Evolutionary conservation across 1,140 invertebrate species (phyloP), one percentile per base, ranked within the genome.

Genomic region (Drosophila kepulauana): DNA sequence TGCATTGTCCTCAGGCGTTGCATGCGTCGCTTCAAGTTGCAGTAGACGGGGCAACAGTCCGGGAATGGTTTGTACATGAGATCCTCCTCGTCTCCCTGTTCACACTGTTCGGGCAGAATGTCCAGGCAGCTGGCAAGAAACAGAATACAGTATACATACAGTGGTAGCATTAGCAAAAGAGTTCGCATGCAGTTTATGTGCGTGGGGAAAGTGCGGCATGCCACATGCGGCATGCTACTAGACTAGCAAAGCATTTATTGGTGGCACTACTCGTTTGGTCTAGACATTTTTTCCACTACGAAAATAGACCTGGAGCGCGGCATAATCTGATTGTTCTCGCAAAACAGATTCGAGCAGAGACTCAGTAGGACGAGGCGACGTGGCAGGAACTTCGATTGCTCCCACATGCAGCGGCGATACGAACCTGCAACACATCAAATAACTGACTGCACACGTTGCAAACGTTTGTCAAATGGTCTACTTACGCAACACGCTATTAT

Each of bases 221-320:
- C 5, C 5, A 33, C 33, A 33, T 6, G 11, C 10, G 25, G 20
- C 25, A 30, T 33, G 6, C 35, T 7, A 33, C 72, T 89, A 81
- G 7, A 38, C 38, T 41, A 41, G 15, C 20, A 25, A 75, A 79
- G 16, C 45, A 52, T 75, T 64, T 52, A 70, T 51, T 48, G 63
- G 63, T 20, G 35, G 63, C 84, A 86, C 88, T 92, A 92, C 91
- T 92, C 91, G 79, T 92, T 92, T 63, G 85, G 91, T 87, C 91
- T 92, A 92, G 91, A 81, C 62, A 91, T 79, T 78, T 92, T 92
- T 92, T 92, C 91, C 88, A 92, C 85, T 91, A 92, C 91, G 87
- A 92, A 92, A 90, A 92, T 90, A 90, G 91, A 92, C 86, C 91
- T 92, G 88, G 91, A 92, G 33, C 91, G 88, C 38, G 91, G 75